Evolutionary conservation across 2,888 invertebrate species (phyloP).

Genomic region (Brenthis hecate): DNA sequence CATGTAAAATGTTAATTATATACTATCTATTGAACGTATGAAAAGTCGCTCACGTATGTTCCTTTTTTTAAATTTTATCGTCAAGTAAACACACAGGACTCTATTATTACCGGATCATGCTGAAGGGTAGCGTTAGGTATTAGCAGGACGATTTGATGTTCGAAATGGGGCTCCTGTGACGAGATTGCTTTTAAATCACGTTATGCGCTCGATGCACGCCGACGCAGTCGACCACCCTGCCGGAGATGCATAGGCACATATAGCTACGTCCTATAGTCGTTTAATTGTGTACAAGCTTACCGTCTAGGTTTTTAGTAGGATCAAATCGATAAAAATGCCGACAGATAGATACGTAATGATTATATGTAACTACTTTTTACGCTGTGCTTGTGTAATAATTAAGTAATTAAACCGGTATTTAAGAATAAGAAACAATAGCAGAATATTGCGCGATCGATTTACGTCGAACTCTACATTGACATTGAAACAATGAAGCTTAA

Average conservation of each 20-base stretch:
- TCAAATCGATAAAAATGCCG: background rate
- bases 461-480: constrained; percentile 7
- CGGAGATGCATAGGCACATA: background rate
- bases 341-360: too few relatives aligned
- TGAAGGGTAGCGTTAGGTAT: constrained; percentile 19
- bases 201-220: constrained; percentile 57
- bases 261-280: constrained; percentile 1
- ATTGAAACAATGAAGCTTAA: constrained; percentile 3
- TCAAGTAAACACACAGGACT: constrained; percentile 8
- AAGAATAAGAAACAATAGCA: constrained; percentile 6
- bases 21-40: background rate
- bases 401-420: background rate
- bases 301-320: constrained; percentile 2
- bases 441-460: constrained; percentile 9
- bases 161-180: constrained; percentile 66
- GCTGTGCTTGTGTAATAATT: background rate
- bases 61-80: background rate
- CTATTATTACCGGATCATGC: constrained; percentile 14
- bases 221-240: constrained; percentile 35
- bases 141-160: constrained; percentile 53
- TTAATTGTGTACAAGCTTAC: constrained; percentile 1
- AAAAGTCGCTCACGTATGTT: background rate
- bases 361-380: too few relatives aligned
- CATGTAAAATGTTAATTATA: background rate
- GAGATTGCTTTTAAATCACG: constrained; percentile 78